phyloP scores from a whole-genome alignment of 2,797 vertebrate genomes.

The Melopsittacus undulatus region DNA sequence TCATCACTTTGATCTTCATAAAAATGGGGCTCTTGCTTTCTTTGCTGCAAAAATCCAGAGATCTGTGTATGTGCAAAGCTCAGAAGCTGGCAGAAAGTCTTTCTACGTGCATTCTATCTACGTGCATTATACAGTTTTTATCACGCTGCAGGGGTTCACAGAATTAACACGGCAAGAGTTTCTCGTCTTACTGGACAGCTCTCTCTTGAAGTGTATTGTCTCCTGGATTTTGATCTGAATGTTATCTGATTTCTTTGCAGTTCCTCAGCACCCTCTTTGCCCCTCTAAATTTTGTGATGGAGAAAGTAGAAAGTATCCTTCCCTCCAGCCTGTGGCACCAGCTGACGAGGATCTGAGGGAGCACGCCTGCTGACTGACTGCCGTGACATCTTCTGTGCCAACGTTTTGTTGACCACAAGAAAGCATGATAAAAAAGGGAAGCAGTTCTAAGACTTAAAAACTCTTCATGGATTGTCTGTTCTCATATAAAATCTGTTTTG shows the following conservation, averaged over 20 bases:
- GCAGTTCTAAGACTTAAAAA: slow-evolving; percentile 75
- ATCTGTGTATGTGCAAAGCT: not conserved
- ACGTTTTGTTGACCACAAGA: slow-evolving; percentile 79
- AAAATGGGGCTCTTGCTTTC: not conserved
- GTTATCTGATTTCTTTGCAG: slow-evolving; percentile 77
- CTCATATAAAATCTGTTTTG: slow-evolving; percentile 89
- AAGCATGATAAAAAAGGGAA: slow-evolving; percentile 81
- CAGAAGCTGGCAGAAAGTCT: not conserved
- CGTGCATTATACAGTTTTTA: fast-evolving
- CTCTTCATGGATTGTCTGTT: slow-evolving; percentile 82
- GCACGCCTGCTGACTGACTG: slow-evolving; percentile 43
- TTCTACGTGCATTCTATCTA: not conserved
- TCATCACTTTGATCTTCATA: not conserved
- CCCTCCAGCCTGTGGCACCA: slow-evolving; percentile 99
- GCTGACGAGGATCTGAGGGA: slow-evolving; percentile 92
- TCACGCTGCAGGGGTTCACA: not conserved
- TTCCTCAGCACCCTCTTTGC: slow-evolving; percentile 98
- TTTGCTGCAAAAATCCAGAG: not conserved
- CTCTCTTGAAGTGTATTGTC: not conserved
- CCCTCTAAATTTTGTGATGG: slow-evolving; percentile 98
- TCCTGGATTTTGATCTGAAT: slow-evolving; percentile 29
- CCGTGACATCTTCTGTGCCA: slow-evolving; percentile 82
- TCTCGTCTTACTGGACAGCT: not conserved
- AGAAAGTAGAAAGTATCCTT: slow-evolving; percentile 98
- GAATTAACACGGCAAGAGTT: not conserved